phyloP scores from a whole-genome alignment of 2,113 vertebrate species.

The Hipposideros armiger region DNA sequence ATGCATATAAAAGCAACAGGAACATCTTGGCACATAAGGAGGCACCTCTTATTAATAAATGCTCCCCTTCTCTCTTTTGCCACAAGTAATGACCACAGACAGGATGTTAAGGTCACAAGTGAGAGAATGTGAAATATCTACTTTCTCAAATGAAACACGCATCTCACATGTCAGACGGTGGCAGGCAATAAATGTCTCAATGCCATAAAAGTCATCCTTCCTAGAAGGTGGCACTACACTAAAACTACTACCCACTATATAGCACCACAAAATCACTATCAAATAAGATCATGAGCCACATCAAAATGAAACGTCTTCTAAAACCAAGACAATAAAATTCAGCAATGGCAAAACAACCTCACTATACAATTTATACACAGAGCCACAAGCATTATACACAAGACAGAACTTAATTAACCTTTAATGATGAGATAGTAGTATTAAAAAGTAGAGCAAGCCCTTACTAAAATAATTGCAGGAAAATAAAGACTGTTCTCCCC shows the following conservation, averaged over 20 bases:
- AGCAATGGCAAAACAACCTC: neutral
- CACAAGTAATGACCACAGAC: neutral
- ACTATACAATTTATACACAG: neutral
- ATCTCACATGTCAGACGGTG: neutral
- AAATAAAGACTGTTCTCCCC: neutral
- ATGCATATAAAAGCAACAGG: neutral
- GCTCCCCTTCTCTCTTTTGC: neutral
- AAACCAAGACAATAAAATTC: neutral
- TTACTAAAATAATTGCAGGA: neutral
- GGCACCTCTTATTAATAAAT: neutral
- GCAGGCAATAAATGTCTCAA: neutral
- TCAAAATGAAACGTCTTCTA: neutral
- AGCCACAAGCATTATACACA: accelerated
- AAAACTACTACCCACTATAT: neutral
- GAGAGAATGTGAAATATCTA: neutral
- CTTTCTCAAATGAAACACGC: neutral
- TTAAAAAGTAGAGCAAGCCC: neutral
- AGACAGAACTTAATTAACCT: neutral
- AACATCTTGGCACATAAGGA: neutral
- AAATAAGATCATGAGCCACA: neutral
- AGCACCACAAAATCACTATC: neutral
- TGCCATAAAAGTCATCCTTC: neutral
- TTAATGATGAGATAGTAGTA: neutral
- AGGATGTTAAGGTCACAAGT: neutral
- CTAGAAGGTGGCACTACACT: neutral